These are phyloP conservation scores for Saimiri boliviensis DNA, from an alignment of 2,113 vertebrate species.

Conservation along the genomic window DNA sequence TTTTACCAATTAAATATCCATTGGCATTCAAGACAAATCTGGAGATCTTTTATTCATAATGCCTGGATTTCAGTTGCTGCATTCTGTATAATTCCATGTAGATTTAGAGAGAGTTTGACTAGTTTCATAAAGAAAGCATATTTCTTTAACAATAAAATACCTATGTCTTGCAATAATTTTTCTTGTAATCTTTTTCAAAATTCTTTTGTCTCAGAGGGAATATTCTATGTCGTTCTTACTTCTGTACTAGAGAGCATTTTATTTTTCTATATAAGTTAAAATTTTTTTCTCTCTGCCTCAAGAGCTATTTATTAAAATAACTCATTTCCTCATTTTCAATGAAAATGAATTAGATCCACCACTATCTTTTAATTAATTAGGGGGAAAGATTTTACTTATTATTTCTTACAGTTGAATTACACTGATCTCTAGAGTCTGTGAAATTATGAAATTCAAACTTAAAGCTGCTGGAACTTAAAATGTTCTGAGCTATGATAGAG, in stretches of 20 bases:
- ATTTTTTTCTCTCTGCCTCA: neutral
- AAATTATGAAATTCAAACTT: too few species aligned
- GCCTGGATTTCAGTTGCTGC: neutral
- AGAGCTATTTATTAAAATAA: slow-evolving; percentile 44
- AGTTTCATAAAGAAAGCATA: slow-evolving; percentile 50
- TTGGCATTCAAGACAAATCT: slow-evolving; percentile 53
- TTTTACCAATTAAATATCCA: slow-evolving; percentile 51
- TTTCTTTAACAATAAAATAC: slow-evolving; percentile 43
- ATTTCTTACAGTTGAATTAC: slow-evolving; percentile 9
- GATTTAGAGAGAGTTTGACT: slow-evolving; percentile 51
- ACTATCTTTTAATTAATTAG: neutral
- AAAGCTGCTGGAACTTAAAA: too few species aligned
- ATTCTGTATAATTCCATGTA: slow-evolving; percentile 48
- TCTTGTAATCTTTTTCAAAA: neutral
- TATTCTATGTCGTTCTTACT: neutral
- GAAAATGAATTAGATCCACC: slow-evolving; percentile 37
- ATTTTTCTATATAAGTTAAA: slow-evolving; percentile 43
- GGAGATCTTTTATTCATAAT: slow-evolving; percentile 52
- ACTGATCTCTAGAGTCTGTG: neutral
- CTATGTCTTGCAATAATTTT: slow-evolving; percentile 35
- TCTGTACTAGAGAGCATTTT: slow-evolving; percentile 36
- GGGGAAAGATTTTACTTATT: neutral
- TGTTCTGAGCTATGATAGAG: too few species aligned
- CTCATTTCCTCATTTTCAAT: slow-evolving; percentile 28
- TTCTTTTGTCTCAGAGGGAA: slow-evolving; percentile 36